Evolutionary conservation across 2,888 invertebrate species (phyloP).

Genomic region (Tribolium freemani): DNA sequence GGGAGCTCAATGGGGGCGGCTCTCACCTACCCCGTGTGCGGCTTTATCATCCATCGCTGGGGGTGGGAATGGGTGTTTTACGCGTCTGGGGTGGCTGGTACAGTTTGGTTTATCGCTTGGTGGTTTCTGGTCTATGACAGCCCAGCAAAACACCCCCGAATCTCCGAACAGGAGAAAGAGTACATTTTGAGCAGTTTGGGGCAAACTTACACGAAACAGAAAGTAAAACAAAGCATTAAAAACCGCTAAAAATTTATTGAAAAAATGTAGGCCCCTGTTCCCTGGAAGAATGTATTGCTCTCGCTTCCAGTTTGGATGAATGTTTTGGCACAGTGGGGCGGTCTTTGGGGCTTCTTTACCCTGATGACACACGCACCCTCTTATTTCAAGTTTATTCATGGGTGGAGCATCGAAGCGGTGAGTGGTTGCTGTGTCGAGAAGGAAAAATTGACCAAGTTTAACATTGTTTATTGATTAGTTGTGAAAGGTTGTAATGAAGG

Average conservation of each 20-base stretch:
- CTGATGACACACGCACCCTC: conserved; percentile 80
- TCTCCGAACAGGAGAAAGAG: conserved; percentile 71
- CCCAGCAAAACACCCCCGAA: conserved; percentile 77
- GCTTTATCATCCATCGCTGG: conserved; percentile 74
- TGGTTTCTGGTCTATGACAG: conserved; percentile 74
- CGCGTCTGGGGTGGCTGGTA: conserved; percentile 73
- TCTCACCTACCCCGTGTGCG: conserved; percentile 79
- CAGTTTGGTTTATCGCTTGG: conserved; percentile 79
- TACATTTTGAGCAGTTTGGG: conserved; percentile 74
- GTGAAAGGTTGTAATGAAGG: neutral
- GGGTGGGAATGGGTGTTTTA: conserved; percentile 84
- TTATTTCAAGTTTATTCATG: conserved; percentile 78
- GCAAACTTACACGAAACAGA: conserved; percentile 63
- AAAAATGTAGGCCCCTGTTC: conserved; percentile 69
- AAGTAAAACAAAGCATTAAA: conserved; percentile 51
- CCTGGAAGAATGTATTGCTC: conserved; percentile 74
- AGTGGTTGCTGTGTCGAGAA: conserved; percentile 49
- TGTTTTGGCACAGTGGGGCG: conserved; percentile 76
- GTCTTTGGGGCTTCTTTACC: conserved; percentile 79
- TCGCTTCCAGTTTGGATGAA: conserved; percentile 77
- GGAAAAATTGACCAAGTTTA: neutral
- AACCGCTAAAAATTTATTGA: neutral
- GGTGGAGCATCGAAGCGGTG: conserved; percentile 78
- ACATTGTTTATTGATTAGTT: conserved; percentile 19
- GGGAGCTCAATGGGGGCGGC: conserved; percentile 78